Base-by-base conservation (phyloP, 2,113 vertebrate genomes). In the Eptatretus burgeri region DNA sequence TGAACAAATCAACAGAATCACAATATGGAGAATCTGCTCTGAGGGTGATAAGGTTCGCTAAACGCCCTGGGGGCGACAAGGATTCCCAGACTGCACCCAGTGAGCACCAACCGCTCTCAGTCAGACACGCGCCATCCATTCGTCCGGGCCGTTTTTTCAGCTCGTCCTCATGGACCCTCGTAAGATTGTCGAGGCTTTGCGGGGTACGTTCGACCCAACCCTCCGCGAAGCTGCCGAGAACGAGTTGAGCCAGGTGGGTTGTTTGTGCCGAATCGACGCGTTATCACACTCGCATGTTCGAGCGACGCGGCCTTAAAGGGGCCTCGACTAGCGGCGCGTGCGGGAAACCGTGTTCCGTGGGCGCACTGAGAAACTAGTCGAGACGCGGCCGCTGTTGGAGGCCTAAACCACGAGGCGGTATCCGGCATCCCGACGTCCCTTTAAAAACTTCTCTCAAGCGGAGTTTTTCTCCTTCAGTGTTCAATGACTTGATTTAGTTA, bases 191-290 rank as follows among this genome's bases (percentile, higher is more conserved):
- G 56, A n/a, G 56, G 56, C 56, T 12, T 60, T 60, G 56, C n/a
- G 56, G n/a, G 56, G 56, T 20, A 60, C 56, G n/a, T 17, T 60
- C 56, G 56, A 60, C 11, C 20, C 56, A 20, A 60, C n/a, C 56
- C 56, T 17, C n/a, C 56, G 56, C 56, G 56, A n/a, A 20, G 56
- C 56, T n/a, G 56, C 56, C 56, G 56, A 60, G 11, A 20, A n/a
- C 20, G 56, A 60, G 56, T 20, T 60, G n/a, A 20, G 20, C 56
- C n/a, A 60, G n/a, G 56, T 60, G 56, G 56, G 56, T 60, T 60
- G 11, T 10, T 60, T 13, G n/a, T 20, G 56, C 56, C 56, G n/a
- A 10, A 11, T 10, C 11, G 56, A 17, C 17, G 14, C 56, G n/a
- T 20, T 11, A 16, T 19, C 53, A 2, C 56, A 10, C 56, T 12